phyloP scores from a whole-genome alignment of 92 coral and sea anemone genomes.

The Meandrina meandrites region DNA sequence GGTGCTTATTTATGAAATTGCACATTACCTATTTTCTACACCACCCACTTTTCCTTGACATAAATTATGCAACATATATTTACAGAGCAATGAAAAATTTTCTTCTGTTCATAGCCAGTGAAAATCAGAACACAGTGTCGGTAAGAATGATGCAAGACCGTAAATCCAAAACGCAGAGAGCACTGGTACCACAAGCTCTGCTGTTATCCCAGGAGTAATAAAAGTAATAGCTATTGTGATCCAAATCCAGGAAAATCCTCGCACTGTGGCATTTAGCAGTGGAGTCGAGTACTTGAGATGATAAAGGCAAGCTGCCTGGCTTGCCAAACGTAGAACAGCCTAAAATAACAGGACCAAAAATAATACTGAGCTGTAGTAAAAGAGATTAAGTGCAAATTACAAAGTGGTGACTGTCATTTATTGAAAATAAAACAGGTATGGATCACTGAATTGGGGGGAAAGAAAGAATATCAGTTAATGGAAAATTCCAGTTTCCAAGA shows the following conservation, averaged over 20 bases:
- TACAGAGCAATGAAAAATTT: not conserved
- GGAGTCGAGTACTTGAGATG: constrained; percentile 50
- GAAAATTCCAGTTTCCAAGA: too few relatives aligned
- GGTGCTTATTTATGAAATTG: too few relatives aligned
- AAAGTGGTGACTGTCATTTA: not conserved
- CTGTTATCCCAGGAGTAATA: constrained; percentile 10
- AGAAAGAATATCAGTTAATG: too few relatives aligned
- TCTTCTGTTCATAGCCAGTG: not conserved
- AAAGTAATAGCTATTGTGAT: constrained; percentile 36
- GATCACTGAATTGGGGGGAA: too few relatives aligned
- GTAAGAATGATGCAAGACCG: not conserved
- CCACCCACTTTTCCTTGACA: too few relatives aligned
- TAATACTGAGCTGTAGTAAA: not conserved
- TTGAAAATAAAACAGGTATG: not conserved
- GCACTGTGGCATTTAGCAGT: constrained; percentile 45
- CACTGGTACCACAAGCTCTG: constrained; percentile 46
- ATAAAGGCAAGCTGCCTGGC: constrained; percentile 55
- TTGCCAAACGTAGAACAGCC: constrained; percentile 54
- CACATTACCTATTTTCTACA: too few relatives aligned
- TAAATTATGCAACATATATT: not conserved
- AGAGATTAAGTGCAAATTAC: not conserved
- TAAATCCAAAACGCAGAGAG: constrained; percentile 50
- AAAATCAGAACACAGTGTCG: constrained; percentile 18
- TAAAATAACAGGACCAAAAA: constrained; percentile 22
- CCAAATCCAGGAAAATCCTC: constrained; percentile 66